Percentiles rank a stretch among this genome's conserved stretches.
phyloP scores from a whole-genome alignment of 2,888 invertebrate species.

The Chymomyza fuscimana region DNA sequence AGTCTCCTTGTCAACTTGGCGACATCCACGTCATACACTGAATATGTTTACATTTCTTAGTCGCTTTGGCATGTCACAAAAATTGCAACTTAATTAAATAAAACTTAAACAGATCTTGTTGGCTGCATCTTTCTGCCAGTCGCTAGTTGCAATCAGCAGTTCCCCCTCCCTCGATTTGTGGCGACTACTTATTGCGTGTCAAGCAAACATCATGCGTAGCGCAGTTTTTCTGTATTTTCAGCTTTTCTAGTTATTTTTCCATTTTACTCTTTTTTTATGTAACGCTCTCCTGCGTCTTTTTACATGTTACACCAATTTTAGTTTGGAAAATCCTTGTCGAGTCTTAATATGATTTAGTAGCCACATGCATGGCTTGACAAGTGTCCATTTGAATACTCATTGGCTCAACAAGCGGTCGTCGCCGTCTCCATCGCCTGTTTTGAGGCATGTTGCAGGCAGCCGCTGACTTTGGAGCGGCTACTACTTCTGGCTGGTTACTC shows the following conservation, averaged over 20 bases:
- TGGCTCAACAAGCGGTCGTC: constrained; percentile 68
- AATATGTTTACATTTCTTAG: constrained; percentile 62
- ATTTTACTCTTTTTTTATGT: constrained; percentile 17
- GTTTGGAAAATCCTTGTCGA: constrained; percentile 72
- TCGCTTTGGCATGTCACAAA: constrained; percentile 61
- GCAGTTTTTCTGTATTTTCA: constrained; percentile 41
- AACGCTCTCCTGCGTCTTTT: constrained; percentile 8
- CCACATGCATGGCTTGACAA: constrained; percentile 76
- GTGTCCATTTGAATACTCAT: constrained; percentile 79
- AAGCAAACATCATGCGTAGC: constrained; percentile 77
- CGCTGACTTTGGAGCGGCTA: not conserved
- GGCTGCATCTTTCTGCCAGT: constrained; percentile 15
- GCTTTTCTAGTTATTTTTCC: constrained; percentile 26
- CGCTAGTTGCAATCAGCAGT: not conserved
- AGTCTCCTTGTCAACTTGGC: constrained; percentile 10
- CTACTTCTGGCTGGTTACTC: not conserved
- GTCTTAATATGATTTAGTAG: constrained; percentile 77
- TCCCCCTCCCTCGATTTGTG: constrained; percentile 23
- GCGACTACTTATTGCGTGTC: constrained; percentile 72
- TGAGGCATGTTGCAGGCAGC: not conserved
- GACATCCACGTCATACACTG: constrained; percentile 32
- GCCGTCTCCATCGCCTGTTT: constrained; percentile 9
- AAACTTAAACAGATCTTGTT: constrained; percentile 70
- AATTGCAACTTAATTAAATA: constrained; percentile 72
- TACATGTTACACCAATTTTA: constrained; percentile 71